A percentile compares a stretch with the other conserved stretches of the same genome.
Conservation (phyloP, 2,888 invertebrate genomes). For the Sarcophaga subvicina region DNA sequence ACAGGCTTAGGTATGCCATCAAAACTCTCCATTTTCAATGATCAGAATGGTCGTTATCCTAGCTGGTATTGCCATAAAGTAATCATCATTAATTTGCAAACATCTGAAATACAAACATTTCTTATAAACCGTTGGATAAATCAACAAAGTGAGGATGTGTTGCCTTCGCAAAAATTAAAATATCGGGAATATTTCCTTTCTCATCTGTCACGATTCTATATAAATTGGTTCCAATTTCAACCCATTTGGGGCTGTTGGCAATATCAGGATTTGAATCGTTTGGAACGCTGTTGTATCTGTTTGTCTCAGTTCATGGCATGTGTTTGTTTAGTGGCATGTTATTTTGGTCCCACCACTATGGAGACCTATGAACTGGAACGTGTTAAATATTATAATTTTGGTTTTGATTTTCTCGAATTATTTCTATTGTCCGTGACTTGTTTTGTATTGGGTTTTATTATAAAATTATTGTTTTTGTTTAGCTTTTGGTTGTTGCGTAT, state of each 20-base stretch:
- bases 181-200: slow-evolving; percentile 16
- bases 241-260: slow-evolving; percentile 65
- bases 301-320: slow-evolving; percentile 40
- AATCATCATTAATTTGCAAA: slow-evolving; percentile 66
- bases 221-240: slow-evolving; percentile 69
- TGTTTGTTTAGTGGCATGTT: slow-evolving; percentile 57
- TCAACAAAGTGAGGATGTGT: slow-evolving; percentile 28
- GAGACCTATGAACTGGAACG: slow-evolving; percentile 72
- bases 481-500: neutral
- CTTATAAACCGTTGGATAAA: slow-evolving; percentile 70
- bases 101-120: slow-evolving; percentile 60
- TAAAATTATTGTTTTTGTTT: slow-evolving; percentile 42
- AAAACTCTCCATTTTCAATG: slow-evolving; percentile 67
- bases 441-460: slow-evolving; percentile 48
- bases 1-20: slow-evolving; percentile 32
- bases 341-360: slow-evolving; percentile 70
- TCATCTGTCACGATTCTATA: slow-evolving; percentile 16
- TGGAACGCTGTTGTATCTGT: slow-evolving; percentile 69
- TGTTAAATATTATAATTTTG: slow-evolving; percentile 63
- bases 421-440: slow-evolving; percentile 52
- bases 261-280: slow-evolving; percentile 61
- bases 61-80: slow-evolving; percentile 74
- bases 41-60: slow-evolving; percentile 73
- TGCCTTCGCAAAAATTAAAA: neutral
- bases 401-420: slow-evolving; percentile 54